A percentile compares a stretch with the other conserved stretches of the same genome.
Evolutionary conservation across 2,797 vertebrate species (phyloP).

Genomic region (Buphagus erythrorhynchus): DNA sequence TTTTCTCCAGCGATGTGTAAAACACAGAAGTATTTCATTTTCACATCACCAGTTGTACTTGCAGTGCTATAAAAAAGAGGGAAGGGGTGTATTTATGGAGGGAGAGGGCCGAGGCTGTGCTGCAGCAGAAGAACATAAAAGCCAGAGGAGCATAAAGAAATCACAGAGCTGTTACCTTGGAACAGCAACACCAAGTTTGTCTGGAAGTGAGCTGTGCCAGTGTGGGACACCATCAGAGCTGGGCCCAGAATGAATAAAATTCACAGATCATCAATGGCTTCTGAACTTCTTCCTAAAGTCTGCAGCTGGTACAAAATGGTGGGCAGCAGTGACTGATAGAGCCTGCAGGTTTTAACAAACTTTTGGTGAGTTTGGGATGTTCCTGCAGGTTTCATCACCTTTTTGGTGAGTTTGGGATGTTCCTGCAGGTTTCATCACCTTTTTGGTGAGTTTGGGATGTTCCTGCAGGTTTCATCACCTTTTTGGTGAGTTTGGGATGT

Average conservation of each 20-base stretch:
- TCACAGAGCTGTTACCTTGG: neutral
- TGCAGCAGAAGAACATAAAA: slow-evolving; percentile 49
- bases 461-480: accelerated
- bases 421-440: too few relatives aligned
- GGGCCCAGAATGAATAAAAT: neutral
- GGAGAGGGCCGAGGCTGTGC: neutral
- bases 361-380: neutral
- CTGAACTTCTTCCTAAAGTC: neutral
- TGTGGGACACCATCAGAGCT: neutral
- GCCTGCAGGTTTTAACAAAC: accelerated
- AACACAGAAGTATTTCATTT: slow-evolving; percentile 48
- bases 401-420: too few relatives aligned
- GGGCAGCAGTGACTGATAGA: accelerated
- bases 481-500: neutral
- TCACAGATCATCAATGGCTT: neutral
- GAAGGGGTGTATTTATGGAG: slow-evolving; percentile 10
- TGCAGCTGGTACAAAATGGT: neutral
- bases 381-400: too few relatives aligned
- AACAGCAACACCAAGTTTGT: neutral
- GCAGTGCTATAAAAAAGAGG: neutral
- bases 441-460: too few relatives aligned
- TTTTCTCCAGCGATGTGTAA: slow-evolving; percentile 36
- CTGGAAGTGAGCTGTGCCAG: neutral
- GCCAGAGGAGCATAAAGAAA: slow-evolving; percentile 19
- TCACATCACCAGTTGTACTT: neutral